Conservation (phyloP, 2,797 vertebrate genomes). For the Malurus splendens region DNA sequence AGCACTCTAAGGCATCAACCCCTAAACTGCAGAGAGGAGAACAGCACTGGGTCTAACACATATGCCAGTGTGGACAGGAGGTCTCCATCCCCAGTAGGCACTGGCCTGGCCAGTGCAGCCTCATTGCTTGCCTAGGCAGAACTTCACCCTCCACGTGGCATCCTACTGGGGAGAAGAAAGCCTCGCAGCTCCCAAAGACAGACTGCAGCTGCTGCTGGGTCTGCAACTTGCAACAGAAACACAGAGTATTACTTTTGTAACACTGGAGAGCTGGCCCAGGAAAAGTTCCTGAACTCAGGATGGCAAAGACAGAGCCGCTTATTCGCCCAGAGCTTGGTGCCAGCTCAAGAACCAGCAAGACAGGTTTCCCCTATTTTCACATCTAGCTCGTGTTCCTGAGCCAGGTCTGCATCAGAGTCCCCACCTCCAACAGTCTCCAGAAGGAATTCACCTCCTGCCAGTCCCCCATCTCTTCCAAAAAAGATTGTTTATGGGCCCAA, state of each 20-base stretch:
- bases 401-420: neutral
- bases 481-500: neutral
- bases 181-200: neutral
- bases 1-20: neutral
- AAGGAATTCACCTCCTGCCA: neutral
- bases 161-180: neutral
- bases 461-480: neutral
- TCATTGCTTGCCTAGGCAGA: neutral
- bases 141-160: neutral
- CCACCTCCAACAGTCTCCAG: neutral
- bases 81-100: neutral
- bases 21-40: neutral
- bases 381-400: neutral
- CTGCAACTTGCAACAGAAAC: neutral
- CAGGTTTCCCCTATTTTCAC: constrained; percentile 7
- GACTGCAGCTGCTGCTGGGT: neutral
- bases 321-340: neutral
- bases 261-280: neutral
- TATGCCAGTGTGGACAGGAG: fast-evolving
- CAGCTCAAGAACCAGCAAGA: constrained; percentile 31
- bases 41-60: neutral
- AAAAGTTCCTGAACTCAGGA: neutral
- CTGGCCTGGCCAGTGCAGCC: fast-evolving
- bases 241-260: neutral
- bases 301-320: neutral